Percentiles rank a stretch among this genome's conserved stretches.
Conservation (phyloP, 2,888 invertebrate genomes). For the Corythucha ciliata region DNA sequence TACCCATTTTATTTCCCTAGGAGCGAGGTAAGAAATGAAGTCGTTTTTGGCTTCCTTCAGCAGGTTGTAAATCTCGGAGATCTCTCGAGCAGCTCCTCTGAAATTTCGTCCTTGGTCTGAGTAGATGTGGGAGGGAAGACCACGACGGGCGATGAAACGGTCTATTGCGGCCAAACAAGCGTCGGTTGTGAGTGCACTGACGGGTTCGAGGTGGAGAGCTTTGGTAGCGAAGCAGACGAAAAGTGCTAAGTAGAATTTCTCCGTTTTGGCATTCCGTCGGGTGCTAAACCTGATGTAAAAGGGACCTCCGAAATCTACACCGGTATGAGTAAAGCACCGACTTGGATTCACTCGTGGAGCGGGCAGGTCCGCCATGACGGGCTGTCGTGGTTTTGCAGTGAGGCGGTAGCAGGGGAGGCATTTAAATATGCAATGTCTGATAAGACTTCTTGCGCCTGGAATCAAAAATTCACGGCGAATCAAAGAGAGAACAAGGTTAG, state of each 20-base stretch:
- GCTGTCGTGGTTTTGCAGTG: slow-evolving; percentile 4
- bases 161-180: slow-evolving; percentile 35
- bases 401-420: neutral
- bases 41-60: neutral
- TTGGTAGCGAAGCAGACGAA: neutral
- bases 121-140: slow-evolving; percentile 31
- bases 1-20: slow-evolving; percentile 6
- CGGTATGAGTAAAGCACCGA: slow-evolving; percentile 21
- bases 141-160: slow-evolving; percentile 35
- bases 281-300: slow-evolving; percentile 16
- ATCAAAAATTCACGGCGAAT: neutral
- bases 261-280: neutral
- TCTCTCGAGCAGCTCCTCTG: slow-evolving; percentile 32
- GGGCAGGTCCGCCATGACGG: slow-evolving; percentile 20
- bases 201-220: slow-evolving; percentile 32
- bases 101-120: slow-evolving; percentile 39
- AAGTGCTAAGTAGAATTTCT: slow-evolving; percentile 20
- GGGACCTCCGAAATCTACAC: slow-evolving; percentile 33
- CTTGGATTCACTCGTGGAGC: slow-evolving; percentile 4
- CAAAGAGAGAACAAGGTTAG: slow-evolving; percentile 11
- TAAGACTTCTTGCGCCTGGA: neutral
- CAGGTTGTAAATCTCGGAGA: slow-evolving; percentile 13
- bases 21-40: slow-evolving; percentile 1
- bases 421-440: neutral
- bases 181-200: slow-evolving; percentile 35